A percentile compares a stretch with the other conserved stretches of the same genome.
These are phyloP conservation scores for Mnemiopsis leidyi DNA, from an alignment of 37 sponge, comb jelly and placozoan species.

Conservation along the genomic window DNA sequence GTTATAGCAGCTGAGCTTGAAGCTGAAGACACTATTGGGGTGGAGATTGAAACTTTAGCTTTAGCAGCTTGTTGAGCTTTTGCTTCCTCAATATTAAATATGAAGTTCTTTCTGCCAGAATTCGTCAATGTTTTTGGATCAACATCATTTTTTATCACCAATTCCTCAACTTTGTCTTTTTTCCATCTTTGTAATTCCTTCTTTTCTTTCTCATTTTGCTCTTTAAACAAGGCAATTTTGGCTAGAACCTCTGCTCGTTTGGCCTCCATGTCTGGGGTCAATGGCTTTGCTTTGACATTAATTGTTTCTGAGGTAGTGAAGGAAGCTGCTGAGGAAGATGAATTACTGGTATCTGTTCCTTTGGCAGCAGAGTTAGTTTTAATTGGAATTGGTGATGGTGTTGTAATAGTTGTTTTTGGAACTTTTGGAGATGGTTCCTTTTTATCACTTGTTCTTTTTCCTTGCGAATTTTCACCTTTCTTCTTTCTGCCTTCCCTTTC, in stretches of 20 bases:
- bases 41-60: background rate
- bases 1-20: background rate
- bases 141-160: background rate
- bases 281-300: background rate
- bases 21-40: background rate
- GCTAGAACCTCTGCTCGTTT: background rate
- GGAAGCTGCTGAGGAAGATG: background rate
- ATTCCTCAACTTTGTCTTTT: background rate
- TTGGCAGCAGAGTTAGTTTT: background rate
- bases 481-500: background rate
- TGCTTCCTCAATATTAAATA: background rate
- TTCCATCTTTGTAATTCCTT: background rate
- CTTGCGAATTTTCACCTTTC: background rate
- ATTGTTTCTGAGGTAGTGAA: background rate
- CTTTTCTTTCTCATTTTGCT: constrained; percentile 57
- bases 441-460: background rate
- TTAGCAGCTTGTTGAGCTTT: background rate
- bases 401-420: background rate
- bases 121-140: background rate
- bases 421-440: background rate
- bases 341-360: background rate
- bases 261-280: constrained; percentile 14
- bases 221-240: constrained; percentile 9
- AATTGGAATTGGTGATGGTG: background rate
- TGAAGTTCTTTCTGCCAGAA: background rate